phyloP scores from a whole-genome alignment of 2,113 vertebrate species.

The Charadrius vociferus region DNA sequence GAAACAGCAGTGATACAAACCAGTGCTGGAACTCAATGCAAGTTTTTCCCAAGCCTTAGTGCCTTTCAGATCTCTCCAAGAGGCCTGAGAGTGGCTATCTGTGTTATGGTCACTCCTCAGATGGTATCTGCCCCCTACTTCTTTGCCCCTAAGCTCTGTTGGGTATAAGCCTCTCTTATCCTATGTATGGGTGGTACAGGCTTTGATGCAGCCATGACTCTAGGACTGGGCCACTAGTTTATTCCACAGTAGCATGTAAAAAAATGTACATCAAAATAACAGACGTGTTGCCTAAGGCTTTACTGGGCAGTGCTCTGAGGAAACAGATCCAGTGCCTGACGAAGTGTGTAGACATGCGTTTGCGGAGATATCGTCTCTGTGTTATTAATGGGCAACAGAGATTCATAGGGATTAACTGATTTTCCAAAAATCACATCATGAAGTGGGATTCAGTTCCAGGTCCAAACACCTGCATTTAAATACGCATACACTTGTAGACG shows the following conservation, averaged over 20 bases:
- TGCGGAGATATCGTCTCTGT: not conserved
- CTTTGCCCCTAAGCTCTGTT: not conserved
- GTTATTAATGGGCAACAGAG: not conserved
- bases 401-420: not conserved
- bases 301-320: not conserved
- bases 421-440: not conserved
- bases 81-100: not conserved
- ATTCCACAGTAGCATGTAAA: not conserved
- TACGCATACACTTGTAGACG: not conserved
- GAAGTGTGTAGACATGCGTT: not conserved
- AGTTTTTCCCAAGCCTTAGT: not conserved
- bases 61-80: not conserved
- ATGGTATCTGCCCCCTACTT: not conserved
- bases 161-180: not conserved
- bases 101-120: not conserved
- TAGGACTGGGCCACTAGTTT: not conserved
- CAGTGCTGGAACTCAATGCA: not conserved
- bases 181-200: not conserved
- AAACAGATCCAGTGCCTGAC: not conserved
- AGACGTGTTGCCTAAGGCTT: not conserved
- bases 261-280: not conserved
- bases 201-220: not conserved
- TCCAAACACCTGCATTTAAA: not conserved
- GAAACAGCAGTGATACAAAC: not conserved
- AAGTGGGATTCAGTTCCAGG: not conserved